These are phyloP conservation scores for Conops quadrifasciatus DNA, from an alignment of 2,888 invertebrate species.

Conservation along the genomic window DNA sequence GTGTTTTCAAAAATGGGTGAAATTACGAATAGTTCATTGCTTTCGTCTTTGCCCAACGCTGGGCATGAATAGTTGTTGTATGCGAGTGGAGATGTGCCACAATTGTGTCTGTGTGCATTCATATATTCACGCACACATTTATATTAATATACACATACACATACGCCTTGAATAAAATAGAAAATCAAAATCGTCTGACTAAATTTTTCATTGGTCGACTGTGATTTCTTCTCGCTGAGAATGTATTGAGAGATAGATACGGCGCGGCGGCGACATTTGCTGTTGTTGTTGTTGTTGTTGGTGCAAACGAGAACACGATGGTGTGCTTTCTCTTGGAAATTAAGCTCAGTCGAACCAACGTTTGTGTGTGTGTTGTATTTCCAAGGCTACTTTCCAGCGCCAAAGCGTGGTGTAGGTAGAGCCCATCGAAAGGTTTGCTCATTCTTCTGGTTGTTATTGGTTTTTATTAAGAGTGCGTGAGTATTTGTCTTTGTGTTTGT, in stretches of 20 bases:
- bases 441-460: background rate
- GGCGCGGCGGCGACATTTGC: constrained; percentile 6
- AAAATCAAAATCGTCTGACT: constrained; percentile 66
- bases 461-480: background rate
- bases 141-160: constrained; percentile 47
- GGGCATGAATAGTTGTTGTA: constrained; percentile 36
- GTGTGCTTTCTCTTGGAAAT: background rate
- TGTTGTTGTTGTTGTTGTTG: background rate
- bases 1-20: background rate
- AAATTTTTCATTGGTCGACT: constrained; percentile 67
- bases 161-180: constrained; percentile 24
- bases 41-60: constrained; percentile 32
- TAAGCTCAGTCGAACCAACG: background rate
- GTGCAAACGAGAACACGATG: background rate
- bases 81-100: constrained; percentile 18
- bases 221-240: constrained; percentile 58
- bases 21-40: background rate
- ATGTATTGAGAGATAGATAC: constrained; percentile 38
- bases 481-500: background rate
- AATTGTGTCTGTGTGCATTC: background rate
- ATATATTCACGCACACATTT: background rate
- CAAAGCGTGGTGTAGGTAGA: no score
- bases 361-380: constrained; percentile 24
- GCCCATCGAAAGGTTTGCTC: constrained; percentile 12
- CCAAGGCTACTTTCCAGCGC: constrained; percentile 38